Conservation (phyloP, 1,140 invertebrate species). For the Drosophila parabipectinata region DNA sequence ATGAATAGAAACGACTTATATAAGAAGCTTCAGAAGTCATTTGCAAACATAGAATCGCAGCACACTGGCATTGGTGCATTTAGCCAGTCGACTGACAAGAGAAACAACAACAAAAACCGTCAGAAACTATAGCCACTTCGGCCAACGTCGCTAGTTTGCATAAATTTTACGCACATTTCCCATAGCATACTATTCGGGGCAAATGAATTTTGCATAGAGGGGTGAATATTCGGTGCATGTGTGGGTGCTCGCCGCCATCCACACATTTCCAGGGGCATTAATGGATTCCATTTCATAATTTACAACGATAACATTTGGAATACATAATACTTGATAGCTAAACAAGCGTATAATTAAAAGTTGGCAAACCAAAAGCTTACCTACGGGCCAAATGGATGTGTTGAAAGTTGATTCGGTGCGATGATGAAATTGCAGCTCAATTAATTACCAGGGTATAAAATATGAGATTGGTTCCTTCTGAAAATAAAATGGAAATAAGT, state of each 20-base stretch:
- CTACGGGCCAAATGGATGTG: conserved; percentile 7
- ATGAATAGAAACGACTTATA: conserved; percentile 10
- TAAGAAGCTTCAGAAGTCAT: conserved; percentile 25
- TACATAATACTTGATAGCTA: conserved; percentile 1
- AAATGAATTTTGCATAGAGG: conserved; percentile 41
- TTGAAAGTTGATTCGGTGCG: not conserved
- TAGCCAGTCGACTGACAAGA: conserved; percentile 6
- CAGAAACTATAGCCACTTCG: conserved; percentile 25
- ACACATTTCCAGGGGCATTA: conserved; percentile 6
- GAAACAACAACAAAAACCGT: conserved; percentile 6
- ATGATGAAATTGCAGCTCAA: not conserved
- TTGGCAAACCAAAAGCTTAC: conserved; percentile 2
- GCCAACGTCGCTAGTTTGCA: conserved; percentile 32
- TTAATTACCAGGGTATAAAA: conserved; percentile 38
- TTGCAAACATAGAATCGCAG: conserved; percentile 32
- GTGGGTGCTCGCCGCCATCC: not conserved
- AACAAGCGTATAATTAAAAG: conserved; percentile 15
- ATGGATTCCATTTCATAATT: conserved; percentile 39
- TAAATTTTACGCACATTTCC: conserved; percentile 38
- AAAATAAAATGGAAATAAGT: conserved; percentile 9
- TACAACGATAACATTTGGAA: conserved; percentile 36
- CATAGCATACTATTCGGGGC: conserved; percentile 18
- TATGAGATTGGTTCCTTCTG: conserved; percentile 36
- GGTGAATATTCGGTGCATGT: not conserved
- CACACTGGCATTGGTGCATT: conserved; percentile 15